Conservation (phyloP, 1,140 invertebrate species). For the Drosophila sulfurigaster region DNA sequence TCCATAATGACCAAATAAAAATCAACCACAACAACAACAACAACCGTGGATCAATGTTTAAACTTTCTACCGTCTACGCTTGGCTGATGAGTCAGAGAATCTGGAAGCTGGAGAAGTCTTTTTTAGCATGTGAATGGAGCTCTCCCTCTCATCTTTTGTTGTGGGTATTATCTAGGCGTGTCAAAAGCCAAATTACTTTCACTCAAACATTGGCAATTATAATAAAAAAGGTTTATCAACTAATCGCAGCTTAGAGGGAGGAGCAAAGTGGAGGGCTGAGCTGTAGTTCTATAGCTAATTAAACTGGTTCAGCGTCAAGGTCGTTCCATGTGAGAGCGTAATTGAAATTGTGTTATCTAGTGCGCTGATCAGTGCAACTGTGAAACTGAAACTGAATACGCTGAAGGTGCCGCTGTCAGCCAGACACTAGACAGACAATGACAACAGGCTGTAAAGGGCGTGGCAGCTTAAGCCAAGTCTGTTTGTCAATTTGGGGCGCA, state of each 20-base stretch:
- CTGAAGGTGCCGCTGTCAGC: conserved; percentile 12
- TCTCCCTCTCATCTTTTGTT: background rate
- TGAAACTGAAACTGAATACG: conserved; percentile 5
- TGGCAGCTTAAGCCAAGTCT: background rate
- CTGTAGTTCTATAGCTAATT: conserved; percentile 54
- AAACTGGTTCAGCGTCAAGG: conserved; percentile 63
- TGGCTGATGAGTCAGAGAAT: conserved; percentile 56
- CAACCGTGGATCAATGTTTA: conserved; percentile 43
- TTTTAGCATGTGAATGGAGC: conserved; percentile 39
- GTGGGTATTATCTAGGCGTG: conserved; percentile 26
- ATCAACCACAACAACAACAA: conserved; percentile 26
- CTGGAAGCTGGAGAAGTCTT: conserved; percentile 45
- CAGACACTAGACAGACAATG: conserved; percentile 51
- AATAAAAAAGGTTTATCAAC: conserved; percentile 71
- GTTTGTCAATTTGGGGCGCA: conserved; percentile 14
- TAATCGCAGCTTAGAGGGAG: conserved; percentile 39
- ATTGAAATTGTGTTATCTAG: conserved; percentile 53
- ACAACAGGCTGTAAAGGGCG: conserved; percentile 52
- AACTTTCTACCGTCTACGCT: conserved; percentile 55
- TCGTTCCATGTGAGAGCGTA: conserved; percentile 69
- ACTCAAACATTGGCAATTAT: conserved; percentile 54
- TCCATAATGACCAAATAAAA: conserved; percentile 24
- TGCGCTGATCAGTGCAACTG: conserved; percentile 23
- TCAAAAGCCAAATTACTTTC: conserved; percentile 71
- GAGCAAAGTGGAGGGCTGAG: background rate